Percentiles rank a stretch among this genome's conserved stretches.
Conservation (phyloP, 2,797 vertebrate species). For the Sebastes diploproa region DNA sequence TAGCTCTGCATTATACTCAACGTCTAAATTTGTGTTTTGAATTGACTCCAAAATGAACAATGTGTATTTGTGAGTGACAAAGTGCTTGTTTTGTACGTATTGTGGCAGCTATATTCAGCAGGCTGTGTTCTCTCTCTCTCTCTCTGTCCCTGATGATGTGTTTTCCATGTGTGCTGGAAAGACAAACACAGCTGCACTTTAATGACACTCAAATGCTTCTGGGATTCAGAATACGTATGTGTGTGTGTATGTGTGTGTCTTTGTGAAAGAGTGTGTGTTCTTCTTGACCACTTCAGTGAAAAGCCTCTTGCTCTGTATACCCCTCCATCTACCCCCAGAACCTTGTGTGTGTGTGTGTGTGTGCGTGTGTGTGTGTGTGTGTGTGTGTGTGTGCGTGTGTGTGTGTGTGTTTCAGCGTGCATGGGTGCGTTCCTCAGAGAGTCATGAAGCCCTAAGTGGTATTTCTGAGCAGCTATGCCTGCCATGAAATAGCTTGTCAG, state of each 20-base stretch:
- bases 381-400: neutral
- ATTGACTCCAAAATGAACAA: constrained; percentile 55
- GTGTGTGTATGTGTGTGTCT: constrained; percentile 11
- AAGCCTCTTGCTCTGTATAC: constrained; percentile 40
- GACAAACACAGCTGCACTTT: constrained; percentile 86
- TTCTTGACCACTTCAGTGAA: constrained; percentile 69
- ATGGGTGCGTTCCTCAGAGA: constrained; percentile 25
- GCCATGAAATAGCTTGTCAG: constrained; percentile 45
- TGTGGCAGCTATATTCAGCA: constrained; percentile 52
- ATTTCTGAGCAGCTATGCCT: constrained; percentile 41
- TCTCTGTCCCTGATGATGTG: constrained; percentile 72
- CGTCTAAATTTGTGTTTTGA: constrained; percentile 62
- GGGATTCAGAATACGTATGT: constrained; percentile 59
- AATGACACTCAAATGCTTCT: constrained; percentile 81
- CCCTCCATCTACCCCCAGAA: neutral
- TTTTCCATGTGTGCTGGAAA: constrained; percentile 83
- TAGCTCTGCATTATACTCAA: constrained; percentile 37
- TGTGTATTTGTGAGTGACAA: constrained; percentile 36
- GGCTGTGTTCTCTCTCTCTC: constrained; percentile 48
- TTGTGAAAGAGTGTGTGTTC: constrained; percentile 22
- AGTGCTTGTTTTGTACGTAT: constrained; percentile 52
- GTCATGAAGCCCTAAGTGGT: constrained; percentile 46
- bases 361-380: neutral
- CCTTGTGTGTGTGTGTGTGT: neutral
- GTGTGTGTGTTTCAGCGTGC: neutral